Evolutionary conservation across 2,797 vertebrate species (phyloP).

Genomic region (Chaetodon trifasciatus): DNA sequence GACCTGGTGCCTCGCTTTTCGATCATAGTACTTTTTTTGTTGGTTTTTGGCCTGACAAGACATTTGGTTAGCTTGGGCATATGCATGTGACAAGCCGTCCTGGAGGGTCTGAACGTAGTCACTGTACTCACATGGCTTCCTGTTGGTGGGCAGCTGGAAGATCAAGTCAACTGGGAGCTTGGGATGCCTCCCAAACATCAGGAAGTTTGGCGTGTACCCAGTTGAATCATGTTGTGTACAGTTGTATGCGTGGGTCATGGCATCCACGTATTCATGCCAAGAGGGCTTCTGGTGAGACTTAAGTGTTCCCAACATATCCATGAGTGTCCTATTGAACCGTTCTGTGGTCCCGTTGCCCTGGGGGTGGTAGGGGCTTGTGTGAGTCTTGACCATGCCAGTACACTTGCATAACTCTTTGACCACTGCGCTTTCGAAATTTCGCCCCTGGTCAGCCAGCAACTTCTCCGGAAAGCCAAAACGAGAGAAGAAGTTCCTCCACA

Average conservation of each 20-base stretch:
- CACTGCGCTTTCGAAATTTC: too few relatives aligned
- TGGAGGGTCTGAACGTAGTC: constrained; percentile 47
- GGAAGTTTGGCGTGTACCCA: constrained; percentile 50
- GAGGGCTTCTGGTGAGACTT: too few relatives aligned
- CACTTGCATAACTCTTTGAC: too few relatives aligned
- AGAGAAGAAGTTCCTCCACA: too few relatives aligned
- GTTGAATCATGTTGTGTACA: constrained; percentile 51
- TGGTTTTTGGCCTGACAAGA: background rate
- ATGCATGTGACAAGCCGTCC: constrained; percentile 42
- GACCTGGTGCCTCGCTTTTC: background rate
- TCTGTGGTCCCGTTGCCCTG: too few relatives aligned
- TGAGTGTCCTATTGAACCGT: too few relatives aligned
- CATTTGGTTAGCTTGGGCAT: constrained; percentile 16
- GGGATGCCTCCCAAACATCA: constrained; percentile 53
- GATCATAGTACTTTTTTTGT: constrained; percentile 43
- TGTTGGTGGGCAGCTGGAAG: background rate
- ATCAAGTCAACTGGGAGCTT: constrained; percentile 39
- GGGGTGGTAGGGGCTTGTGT: too few relatives aligned
- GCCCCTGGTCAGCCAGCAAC: too few relatives aligned
- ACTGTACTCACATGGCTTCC: constrained; percentile 6
- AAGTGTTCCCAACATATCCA: too few relatives aligned
- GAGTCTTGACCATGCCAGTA: too few relatives aligned
- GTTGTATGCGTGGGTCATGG: constrained; percentile 46
- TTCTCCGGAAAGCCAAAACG: too few relatives aligned
- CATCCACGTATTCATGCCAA: too few relatives aligned